These are phyloP conservation scores for Esox niger DNA, from an alignment of 2,113 vertebrate species.

Conservation along the genomic window DNA sequence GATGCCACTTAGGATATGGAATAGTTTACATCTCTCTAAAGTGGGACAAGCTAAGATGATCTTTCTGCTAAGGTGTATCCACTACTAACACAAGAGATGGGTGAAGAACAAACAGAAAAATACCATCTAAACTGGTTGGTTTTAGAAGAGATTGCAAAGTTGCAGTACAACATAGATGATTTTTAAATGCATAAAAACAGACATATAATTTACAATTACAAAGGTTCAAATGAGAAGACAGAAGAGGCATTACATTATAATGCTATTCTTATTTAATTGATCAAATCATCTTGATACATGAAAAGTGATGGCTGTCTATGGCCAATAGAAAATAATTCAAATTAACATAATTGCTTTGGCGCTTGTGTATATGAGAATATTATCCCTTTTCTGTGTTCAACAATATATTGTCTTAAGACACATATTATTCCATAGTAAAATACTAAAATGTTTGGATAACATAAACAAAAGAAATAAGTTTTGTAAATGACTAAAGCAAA, in stretches of 20 bases:
- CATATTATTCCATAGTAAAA: constrained; percentile 1
- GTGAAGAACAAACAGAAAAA: background rate
- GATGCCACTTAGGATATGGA: background rate
- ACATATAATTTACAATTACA: background rate
- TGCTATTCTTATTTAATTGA: background rate
- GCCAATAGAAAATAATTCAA: background rate
- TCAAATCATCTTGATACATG: constrained; percentile 9
- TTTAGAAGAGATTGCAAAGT: background rate
- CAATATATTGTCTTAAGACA: background rate
- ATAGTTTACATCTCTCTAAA: background rate
- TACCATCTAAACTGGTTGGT: background rate
- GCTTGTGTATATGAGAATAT: constrained; percentile 20
- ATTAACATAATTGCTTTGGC: constrained; percentile 40
- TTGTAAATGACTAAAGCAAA: constrained; percentile 2
- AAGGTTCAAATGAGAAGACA: too few species aligned
- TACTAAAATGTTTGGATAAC: background rate
- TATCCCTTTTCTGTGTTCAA: too few species aligned
- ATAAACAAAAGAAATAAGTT: background rate
- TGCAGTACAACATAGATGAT: too few species aligned
- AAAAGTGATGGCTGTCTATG: background rate
- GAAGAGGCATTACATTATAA: background rate
- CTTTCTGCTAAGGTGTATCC: constrained; percentile 3
- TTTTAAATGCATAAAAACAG: background rate
- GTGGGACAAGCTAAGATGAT: background rate
- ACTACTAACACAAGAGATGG: background rate